These are phyloP conservation scores for Rhagophthalmus giganteus DNA, from an alignment of 2,888 invertebrate species.

Conservation along the genomic window DNA sequence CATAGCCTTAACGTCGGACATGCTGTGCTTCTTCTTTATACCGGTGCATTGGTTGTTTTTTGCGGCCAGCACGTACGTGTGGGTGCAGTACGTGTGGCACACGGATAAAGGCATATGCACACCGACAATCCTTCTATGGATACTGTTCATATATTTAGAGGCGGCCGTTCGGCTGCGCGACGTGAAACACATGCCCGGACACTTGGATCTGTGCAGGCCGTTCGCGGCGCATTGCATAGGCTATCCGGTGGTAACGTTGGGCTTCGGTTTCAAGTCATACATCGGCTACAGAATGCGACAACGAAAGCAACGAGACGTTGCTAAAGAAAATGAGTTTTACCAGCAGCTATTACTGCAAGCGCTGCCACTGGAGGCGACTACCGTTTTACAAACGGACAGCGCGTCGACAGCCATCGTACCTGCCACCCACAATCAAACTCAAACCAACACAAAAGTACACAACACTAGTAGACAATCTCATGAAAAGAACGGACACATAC, in stretches of 20 bases:
- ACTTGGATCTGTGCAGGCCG: conserved; percentile 89
- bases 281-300: conserved; percentile 87
- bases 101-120: conserved; percentile 93
- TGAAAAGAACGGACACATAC: conserved; percentile 52
- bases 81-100: conserved; percentile 98
- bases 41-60: conserved; percentile 98
- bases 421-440: conserved; percentile 24
- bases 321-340: conserved; percentile 94
- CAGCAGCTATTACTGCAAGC: conserved; percentile 90
- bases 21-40: conserved; percentile 98
- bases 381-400: conserved; percentile 9
- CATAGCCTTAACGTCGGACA: conserved; percentile 95
- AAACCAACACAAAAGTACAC: conserved; percentile 19
- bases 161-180: conserved; percentile 84
- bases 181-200: conserved; percentile 80
- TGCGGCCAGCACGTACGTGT: conserved; percentile 97
- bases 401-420: conserved; percentile 30
- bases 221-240: conserved; percentile 91
- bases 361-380: conserved; percentile 67
- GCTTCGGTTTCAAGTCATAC: conserved; percentile 94
- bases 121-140: conserved; percentile 92
- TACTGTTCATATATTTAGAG: conserved; percentile 92
- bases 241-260: conserved; percentile 93
- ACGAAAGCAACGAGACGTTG: conserved; percentile 89
- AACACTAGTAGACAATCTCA: conserved; percentile 34